Evolutionary conservation across 2,888 invertebrate genomes (phyloP), one percentile per base, ranked within the genome.

Genomic region (Nymphalis urticae): DNA sequence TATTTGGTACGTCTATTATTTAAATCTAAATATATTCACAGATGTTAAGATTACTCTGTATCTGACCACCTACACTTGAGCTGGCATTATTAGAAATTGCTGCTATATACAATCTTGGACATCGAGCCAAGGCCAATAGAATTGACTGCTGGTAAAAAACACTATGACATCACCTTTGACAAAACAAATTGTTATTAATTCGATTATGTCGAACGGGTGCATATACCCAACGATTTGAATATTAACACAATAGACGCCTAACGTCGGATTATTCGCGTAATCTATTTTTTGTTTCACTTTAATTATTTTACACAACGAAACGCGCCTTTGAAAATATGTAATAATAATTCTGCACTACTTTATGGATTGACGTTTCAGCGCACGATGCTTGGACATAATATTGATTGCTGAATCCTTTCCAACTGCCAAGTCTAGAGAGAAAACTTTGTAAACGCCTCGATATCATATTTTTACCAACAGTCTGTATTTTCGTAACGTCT

Each of bases 111-210:
- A 84, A 82, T 80, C 76, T 68, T 65, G 61, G 70, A 66, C 61
- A 75, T 75, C 77, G 72, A 67, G 66, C 64, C 86, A 85, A 86
- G 87, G 87, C 79, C 83, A 80, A 79, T 80, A 73, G 74, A 81
- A 80, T 83, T 78, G 72, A 80, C 75, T 64, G 70, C 72, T 66
- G 51, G 60, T 48, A 51, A 67, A 73, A 74, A 76, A 75, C 66
- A 73, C 73, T 70, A 76, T 85, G 85, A 84, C 81, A 81, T 85
- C 85, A 85, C 72, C 61, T 66, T 56, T 59, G 54, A 64, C 42
- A 62, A 66, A 59, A 66, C 56, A 72, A 73, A 71, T 61, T 69
- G 66, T 48, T 66, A 66, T 74, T 71, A 75, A 75, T 75, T 71
- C 62, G 72, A 75, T 76, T 72, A 71, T 69, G 66, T 48, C 48